Evolutionary conservation across 2,888 invertebrate species (phyloP).

Genomic region (Trachelus tabidus): DNA sequence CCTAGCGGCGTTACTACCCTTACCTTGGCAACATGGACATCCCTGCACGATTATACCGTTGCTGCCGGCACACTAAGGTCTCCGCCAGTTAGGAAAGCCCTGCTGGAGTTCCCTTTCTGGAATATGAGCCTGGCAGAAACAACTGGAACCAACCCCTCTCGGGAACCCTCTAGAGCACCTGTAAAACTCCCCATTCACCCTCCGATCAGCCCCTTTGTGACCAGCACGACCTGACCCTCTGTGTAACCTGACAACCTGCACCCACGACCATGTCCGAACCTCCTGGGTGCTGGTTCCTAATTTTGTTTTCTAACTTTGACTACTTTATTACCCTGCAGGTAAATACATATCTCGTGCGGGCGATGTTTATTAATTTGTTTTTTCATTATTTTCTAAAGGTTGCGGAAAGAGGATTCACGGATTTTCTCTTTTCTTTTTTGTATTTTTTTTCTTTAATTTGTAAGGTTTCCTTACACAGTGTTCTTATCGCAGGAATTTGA

Average conservation of each 20-base stretch:
- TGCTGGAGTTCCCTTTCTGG: background rate
- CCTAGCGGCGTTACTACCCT: slow-evolving; percentile 20
- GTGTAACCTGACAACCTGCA: slow-evolving; percentile 3
- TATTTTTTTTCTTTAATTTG: background rate
- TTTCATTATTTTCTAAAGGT: background rate
- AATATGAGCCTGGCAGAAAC: background rate
- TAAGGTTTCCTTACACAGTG: background rate
- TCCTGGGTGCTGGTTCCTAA: background rate
- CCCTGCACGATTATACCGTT: background rate
- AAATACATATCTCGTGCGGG: background rate
- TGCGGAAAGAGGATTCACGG: slow-evolving; percentile 22
- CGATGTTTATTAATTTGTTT: background rate
- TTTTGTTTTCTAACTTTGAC: background rate
- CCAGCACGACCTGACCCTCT: background rate
- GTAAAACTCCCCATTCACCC: background rate
- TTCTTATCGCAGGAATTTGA: background rate
- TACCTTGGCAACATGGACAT: background rate
- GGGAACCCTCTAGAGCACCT: background rate
- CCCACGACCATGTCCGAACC: background rate
- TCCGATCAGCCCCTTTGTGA: background rate
- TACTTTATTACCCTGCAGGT: background rate
- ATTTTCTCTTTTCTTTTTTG: slow-evolving; percentile 25
- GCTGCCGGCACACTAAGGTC: background rate
- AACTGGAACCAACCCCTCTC: background rate
- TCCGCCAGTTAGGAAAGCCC: background rate